A percentile compares a stretch with the other conserved stretches of the same genome.
phyloP scores from a whole-genome alignment of 2,888 invertebrate genomes.

The Neoitamus cyanurus region DNA sequence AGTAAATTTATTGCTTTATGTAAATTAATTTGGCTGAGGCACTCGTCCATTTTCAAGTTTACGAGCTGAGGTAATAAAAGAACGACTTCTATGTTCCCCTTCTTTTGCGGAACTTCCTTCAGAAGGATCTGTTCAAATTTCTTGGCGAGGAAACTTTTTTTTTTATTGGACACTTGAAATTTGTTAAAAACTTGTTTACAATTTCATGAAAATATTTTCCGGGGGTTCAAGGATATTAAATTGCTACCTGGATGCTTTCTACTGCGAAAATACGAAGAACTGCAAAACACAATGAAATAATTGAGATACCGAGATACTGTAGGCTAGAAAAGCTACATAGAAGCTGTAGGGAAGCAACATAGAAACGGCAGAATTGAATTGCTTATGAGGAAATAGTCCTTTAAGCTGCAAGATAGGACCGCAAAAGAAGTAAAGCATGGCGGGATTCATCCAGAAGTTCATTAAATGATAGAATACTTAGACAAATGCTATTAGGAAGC shows the following conservation, averaged over 20 bases:
- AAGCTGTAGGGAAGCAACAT: background rate
- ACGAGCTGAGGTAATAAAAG: conserved; percentile 21
- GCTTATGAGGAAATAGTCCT: background rate
- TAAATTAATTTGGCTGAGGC: conserved; percentile 30
- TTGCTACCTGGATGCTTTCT: background rate
- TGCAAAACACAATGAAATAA: background rate
- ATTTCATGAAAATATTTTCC: background rate
- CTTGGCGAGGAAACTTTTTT: background rate
- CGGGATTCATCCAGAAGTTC: background rate
- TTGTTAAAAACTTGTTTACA: conserved; percentile 5
- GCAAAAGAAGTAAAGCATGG: background rate
- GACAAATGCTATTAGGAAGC: background rate
- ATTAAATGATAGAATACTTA: background rate
- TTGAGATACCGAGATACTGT: background rate
- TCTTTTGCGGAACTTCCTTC: background rate
- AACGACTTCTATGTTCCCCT: background rate
- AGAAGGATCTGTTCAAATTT: background rate
- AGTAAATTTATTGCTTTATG: conserved; percentile 32
- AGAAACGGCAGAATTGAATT: background rate
- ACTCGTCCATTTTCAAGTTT: conserved; percentile 26
- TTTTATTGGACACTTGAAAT: background rate
- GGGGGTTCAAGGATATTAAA: background rate
- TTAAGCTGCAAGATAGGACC: background rate
- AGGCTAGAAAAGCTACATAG: background rate
- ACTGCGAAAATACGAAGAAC: background rate